Evolutionary conservation across 2,113 vertebrate genomes (phyloP).

Genomic region (Erpornis zantholeuca): DNA sequence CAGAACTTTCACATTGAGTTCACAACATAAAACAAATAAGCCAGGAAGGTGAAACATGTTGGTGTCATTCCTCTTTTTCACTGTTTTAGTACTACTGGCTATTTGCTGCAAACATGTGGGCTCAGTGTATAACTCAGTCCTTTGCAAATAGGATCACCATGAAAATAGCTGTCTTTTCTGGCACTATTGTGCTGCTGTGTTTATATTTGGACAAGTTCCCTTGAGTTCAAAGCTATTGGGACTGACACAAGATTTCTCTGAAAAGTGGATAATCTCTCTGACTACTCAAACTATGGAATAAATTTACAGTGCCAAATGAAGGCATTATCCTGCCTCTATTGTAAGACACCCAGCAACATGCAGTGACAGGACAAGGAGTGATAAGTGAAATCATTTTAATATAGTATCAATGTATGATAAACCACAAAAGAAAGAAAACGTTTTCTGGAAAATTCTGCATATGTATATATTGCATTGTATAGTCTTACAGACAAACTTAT

Average conservation of each 20-base stretch:
- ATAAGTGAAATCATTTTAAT: conserved; percentile 77
- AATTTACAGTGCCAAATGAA: neutral
- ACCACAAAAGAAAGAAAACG: conserved; percentile 59
- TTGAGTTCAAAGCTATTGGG: neutral
- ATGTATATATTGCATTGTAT: conserved; percentile 79
- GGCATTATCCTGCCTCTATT: conserved; percentile 20
- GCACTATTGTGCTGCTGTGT: neutral
- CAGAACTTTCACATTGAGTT: neutral
- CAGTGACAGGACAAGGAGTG: conserved; percentile 26
- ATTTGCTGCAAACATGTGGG: neutral
- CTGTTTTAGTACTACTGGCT: neutral
- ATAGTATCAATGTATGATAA: conserved; percentile 62
- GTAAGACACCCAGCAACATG: conserved; percentile 11
- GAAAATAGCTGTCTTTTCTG: neutral
- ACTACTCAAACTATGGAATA: neutral
- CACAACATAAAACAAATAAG: neutral
- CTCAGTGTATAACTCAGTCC: neutral
- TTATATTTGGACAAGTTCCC: neutral
- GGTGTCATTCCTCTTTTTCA: neutral
- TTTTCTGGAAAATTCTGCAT: conserved; percentile 81
- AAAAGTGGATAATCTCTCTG: neutral
- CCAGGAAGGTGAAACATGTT: neutral
- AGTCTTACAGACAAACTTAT: conserved; percentile 86
- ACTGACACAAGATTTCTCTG: neutral
- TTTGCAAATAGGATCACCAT: neutral